Percentiles rank a stretch among this genome's conserved stretches.
phyloP scores from a whole-genome alignment of 1,140 invertebrate genomes.

The Adoxophyes honmai region DNA sequence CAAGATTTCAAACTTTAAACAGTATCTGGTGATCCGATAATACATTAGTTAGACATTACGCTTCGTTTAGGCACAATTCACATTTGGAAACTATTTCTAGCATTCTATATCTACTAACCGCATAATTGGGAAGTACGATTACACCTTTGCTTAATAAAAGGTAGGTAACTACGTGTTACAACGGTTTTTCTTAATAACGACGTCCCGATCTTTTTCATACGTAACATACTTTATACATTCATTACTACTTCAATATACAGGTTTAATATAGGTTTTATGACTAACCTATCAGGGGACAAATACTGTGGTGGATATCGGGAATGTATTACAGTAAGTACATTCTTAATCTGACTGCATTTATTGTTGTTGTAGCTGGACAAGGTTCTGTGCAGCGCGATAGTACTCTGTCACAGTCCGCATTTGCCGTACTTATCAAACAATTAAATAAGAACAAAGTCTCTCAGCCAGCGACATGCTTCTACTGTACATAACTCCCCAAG shows the following conservation, averaged over 20 bases:
- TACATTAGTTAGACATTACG: conserved; percentile 36
- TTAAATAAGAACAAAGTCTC: no score
- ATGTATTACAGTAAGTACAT: no score
- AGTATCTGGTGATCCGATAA: not conserved
- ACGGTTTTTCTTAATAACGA: not conserved
- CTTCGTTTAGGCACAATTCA: conserved; percentile 66
- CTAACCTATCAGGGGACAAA: conserved; percentile 31
- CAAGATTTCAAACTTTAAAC: conserved; percentile 1
- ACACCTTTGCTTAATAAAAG: not conserved
- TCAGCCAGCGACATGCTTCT: no score
- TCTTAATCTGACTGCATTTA: no score
- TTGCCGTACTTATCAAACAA: no score
- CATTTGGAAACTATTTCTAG: conserved; percentile 63
- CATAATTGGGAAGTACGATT: conserved; percentile 33
- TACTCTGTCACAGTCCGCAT: no score
- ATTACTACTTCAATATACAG: conserved; percentile 14
- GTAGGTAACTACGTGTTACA: not conserved
- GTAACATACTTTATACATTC: conserved; percentile 1
- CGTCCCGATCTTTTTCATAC: conserved; percentile 4
- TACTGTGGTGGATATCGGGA: conserved; percentile 28
- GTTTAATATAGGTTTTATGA: conserved; percentile 13
- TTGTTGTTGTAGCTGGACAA: no score
- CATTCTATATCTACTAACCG: conserved; percentile 49
- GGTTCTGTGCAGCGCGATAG: no score
- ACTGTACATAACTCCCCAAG: no score